Evolutionary conservation across 2,797 vertebrate genomes (phyloP).

Genomic region (Acrossocheilus wenchowensis): DNA sequence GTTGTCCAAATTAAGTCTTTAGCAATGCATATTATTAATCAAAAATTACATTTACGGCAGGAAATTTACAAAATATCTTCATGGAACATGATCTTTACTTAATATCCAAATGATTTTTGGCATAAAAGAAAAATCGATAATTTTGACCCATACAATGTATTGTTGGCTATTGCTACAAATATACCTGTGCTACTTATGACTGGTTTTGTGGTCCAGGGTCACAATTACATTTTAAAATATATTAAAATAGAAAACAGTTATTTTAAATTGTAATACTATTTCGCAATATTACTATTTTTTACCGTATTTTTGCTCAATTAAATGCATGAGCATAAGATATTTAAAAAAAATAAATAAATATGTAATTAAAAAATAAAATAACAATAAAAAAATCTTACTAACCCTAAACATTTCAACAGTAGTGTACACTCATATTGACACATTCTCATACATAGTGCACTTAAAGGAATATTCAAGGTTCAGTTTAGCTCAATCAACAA

Average conservation of each 20-base stretch:
- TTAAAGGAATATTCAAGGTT: neutral
- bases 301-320: neutral
- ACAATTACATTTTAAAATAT: neutral
- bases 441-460: neutral
- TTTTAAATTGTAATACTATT: neutral
- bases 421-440: neutral
- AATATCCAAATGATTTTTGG: no score
- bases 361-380: neutral
- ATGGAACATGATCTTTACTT: no score
- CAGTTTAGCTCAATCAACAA: neutral
- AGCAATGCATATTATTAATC: neutral
- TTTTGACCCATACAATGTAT: neutral
- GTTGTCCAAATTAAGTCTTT: neutral
- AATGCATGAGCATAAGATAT: neutral
- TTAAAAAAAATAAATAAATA: neutral
- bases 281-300: neutral
- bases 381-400: neutral
- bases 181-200: neutral
- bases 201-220: neutral
- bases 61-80: neutral
- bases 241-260: neutral
- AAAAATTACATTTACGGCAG: neutral
- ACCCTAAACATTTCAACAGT: no score
- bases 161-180: neutral
- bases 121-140: no score